These are phyloP conservation scores for Okamejei kenojei DNA, from an alignment of 2,797 vertebrate species.

Conservation along the genomic window DNA sequence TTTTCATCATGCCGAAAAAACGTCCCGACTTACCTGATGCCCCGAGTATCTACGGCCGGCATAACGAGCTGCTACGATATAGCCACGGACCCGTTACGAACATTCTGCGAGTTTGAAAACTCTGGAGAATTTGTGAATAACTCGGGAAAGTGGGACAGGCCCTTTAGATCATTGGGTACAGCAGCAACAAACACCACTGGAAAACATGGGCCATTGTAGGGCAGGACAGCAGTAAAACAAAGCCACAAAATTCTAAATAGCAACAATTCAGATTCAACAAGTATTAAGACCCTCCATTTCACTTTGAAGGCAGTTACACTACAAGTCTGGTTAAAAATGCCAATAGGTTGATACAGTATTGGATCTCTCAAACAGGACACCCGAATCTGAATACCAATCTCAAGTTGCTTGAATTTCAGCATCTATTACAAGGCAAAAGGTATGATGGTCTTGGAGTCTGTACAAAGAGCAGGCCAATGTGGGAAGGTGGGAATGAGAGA, in stretches of 20 bases:
- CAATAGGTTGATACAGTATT: neutral
- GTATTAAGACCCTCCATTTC: neutral
- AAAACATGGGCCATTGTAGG: neutral
- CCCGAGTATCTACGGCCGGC: too few relatives aligned
- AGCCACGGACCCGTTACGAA: too few relatives aligned
- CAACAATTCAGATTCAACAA: neutral
- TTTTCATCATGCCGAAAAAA: too few relatives aligned
- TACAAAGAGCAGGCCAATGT: neutral
- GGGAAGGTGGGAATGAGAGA: neutral
- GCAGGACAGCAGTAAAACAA: neutral
- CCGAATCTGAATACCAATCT: neutral
- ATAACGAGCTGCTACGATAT: too few relatives aligned
- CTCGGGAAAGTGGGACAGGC: too few relatives aligned
- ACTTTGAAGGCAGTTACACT: conserved; percentile 22
- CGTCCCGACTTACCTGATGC: too few relatives aligned
- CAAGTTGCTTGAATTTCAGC: neutral
- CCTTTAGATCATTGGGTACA: neutral
- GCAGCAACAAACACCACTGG: neutral
- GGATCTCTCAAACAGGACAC: neutral
- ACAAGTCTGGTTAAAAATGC: neutral
- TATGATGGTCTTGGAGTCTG: neutral
- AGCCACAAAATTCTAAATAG: neutral
- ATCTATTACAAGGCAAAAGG: neutral
- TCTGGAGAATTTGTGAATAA: too few relatives aligned
- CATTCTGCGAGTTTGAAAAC: too few relatives aligned